Evolutionary conservation across 2,888 invertebrate species (phyloP).

Genomic region (Watsonalla binaria): DNA sequence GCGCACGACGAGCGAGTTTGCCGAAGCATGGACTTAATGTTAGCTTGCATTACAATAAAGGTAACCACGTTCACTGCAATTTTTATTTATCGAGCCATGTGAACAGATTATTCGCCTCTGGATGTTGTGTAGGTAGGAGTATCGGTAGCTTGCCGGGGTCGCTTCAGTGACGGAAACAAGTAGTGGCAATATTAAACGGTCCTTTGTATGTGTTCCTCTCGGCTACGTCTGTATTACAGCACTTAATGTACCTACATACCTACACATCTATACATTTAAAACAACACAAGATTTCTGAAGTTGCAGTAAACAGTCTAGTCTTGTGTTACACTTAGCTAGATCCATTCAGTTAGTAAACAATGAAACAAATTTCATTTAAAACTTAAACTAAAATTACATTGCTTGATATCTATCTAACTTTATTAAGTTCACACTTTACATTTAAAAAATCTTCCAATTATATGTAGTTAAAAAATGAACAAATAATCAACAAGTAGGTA

Average conservation of each 20-base stretch:
- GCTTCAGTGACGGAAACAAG: conserved; percentile 47
- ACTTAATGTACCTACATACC: conserved; percentile 1
- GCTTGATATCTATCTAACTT: too few relatives aligned
- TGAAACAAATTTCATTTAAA: too few relatives aligned
- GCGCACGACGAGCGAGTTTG: conserved; percentile 68
- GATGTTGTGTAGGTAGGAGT: conserved; percentile 31
- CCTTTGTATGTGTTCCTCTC: conserved; percentile 43
- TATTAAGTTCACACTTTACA: too few relatives aligned
- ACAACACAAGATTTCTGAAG: too few relatives aligned
- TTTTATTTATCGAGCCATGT: conserved; percentile 50
- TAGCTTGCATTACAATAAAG: conserved; percentile 75
- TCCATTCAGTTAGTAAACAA: too few relatives aligned
- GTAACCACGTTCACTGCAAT: conserved; percentile 66
- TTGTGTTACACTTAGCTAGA: too few relatives aligned
- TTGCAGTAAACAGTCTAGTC: too few relatives aligned
- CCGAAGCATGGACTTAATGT: conserved; percentile 69
- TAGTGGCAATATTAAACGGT: conserved; percentile 51
- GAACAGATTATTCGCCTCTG: conserved; percentile 33
- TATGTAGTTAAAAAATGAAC: too few relatives aligned
- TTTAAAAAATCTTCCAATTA: too few relatives aligned
- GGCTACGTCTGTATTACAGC: conserved; percentile 20
- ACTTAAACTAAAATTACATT: too few relatives aligned
- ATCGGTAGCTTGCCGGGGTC: conserved; percentile 26
- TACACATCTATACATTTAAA: too few relatives aligned
- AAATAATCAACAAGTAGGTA: too few relatives aligned